Evolutionary conservation across 2,113 vertebrate genomes (phyloP).

Genomic region (Dipodomys merriami): DNA sequence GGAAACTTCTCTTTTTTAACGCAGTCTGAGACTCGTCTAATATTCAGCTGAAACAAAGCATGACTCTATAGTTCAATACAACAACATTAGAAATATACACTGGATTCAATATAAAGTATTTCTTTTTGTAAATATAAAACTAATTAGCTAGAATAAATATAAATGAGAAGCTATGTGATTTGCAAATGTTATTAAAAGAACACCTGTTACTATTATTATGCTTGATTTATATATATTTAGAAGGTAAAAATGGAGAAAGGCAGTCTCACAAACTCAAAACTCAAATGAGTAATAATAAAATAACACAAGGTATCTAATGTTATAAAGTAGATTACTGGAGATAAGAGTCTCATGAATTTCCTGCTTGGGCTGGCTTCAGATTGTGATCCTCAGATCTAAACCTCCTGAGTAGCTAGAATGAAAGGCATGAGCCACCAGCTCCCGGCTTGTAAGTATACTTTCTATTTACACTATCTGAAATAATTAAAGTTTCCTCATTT

Average conservation of each 20-base stretch:
- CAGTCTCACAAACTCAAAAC: background rate
- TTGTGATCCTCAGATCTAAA: no score
- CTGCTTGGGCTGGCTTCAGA: no score
- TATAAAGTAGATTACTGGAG: no score
- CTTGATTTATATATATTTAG: background rate
- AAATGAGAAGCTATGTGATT: background rate
- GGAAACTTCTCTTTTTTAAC: background rate
- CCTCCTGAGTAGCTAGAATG: no score
- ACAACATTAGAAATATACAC: background rate
- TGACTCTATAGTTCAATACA: background rate
- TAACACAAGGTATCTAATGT: background rate
- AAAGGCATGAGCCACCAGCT: no score
- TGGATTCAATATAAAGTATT: constrained; percentile 1
- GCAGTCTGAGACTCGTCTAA: background rate
- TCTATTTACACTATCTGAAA: background rate
- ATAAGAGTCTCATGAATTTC: no score
- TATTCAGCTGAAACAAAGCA: background rate
- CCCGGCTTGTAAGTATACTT: background rate
- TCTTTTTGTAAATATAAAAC: constrained; percentile 36
- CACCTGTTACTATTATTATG: background rate
- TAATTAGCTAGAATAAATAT: constrained; percentile 14
- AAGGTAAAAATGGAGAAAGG: constrained; percentile 13
- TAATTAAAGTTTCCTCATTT: constrained; percentile 5
- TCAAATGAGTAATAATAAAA: constrained; percentile 34
- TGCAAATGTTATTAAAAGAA: constrained; percentile 28